phyloP scores from a whole-genome alignment of 2,113 vertebrate genomes.

The Sander vitreus region DNA sequence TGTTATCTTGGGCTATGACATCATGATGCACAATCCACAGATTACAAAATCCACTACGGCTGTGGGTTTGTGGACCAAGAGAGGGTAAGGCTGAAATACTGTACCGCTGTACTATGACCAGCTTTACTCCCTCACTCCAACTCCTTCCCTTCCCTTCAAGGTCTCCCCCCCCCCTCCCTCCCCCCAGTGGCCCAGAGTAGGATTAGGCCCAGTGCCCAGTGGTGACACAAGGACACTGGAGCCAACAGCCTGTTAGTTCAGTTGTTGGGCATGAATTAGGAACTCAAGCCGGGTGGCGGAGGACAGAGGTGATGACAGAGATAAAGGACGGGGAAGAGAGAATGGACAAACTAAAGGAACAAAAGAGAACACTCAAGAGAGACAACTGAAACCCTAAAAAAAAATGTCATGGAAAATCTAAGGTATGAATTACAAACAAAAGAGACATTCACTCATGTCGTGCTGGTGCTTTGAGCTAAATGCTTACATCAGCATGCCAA shows the following conservation, averaged over 20 bases:
- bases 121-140: conserved; percentile 38
- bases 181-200: conserved; percentile 49
- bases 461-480: not conserved
- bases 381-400: conserved; percentile 16
- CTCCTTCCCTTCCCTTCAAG: conserved; percentile 27
- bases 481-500: not conserved
- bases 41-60: conserved; percentile 2
- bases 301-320: conserved; percentile 33
- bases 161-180: conserved; percentile 28
- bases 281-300: conserved; percentile 34
- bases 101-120: conserved; percentile 14
- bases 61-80: conserved; percentile 15
- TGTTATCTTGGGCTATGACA: not conserved
- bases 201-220: conserved; percentile 76
- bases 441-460: not conserved
- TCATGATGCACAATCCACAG: conserved; percentile 15
- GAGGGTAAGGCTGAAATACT: conserved; percentile 38
- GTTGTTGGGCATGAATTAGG: conserved; percentile 57
- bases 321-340: conserved; percentile 26
- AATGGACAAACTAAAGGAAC: conserved; percentile 18
- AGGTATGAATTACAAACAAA: not conserved
- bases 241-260: conserved; percentile 64
- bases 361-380: conserved; percentile 3
- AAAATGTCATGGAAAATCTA: not conserved
- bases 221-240: conserved; percentile 62